phyloP scores from a whole-genome alignment of 2,888 invertebrate genomes.

The Eristalis arbustorum region DNA sequence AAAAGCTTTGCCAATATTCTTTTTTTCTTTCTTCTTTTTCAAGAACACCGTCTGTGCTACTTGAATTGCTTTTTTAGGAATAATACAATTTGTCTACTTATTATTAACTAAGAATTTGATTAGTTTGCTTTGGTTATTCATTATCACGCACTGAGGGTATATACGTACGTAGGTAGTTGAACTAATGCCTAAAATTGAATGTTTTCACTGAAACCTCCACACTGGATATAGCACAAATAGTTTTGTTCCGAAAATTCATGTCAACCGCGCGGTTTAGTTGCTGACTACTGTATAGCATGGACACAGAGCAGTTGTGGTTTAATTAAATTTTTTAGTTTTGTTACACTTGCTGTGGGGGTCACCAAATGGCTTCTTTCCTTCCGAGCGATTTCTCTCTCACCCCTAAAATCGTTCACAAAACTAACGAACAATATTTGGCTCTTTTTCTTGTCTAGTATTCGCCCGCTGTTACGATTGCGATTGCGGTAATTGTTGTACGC shows the following conservation, averaged over 20 bases:
- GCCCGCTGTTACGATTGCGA: background rate
- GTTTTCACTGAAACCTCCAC: background rate
- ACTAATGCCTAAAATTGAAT: conserved; percentile 24
- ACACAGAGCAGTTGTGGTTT: conserved; percentile 13
- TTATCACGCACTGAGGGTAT: conserved; percentile 31
- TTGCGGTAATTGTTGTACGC: conserved; percentile 42
- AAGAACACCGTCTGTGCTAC: conserved; percentile 14
- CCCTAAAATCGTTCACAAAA: conserved; percentile 35
- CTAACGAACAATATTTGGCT: conserved; percentile 21
- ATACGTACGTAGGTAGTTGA: background rate
- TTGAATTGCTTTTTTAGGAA: conserved; percentile 23
- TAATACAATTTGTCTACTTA: conserved; percentile 27
- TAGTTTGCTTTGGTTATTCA: conserved; percentile 45
- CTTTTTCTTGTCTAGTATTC: conserved; percentile 6
- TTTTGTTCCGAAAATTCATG: conserved; percentile 49
- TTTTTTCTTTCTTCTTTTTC: background rate
- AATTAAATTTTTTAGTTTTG: conserved; percentile 51
- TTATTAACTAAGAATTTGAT: conserved; percentile 49
- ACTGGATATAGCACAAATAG: conserved; percentile 31
- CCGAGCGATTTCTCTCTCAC: conserved; percentile 26
- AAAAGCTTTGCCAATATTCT: conserved; percentile 37
- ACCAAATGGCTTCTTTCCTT: background rate
- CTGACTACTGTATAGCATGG: conserved; percentile 9
- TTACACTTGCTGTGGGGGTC: conserved; percentile 21
- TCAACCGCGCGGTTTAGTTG: conserved; percentile 30